phyloP scores from a whole-genome alignment of 2,888 invertebrate genomes.

The Zygogramma bicolorata region DNA sequence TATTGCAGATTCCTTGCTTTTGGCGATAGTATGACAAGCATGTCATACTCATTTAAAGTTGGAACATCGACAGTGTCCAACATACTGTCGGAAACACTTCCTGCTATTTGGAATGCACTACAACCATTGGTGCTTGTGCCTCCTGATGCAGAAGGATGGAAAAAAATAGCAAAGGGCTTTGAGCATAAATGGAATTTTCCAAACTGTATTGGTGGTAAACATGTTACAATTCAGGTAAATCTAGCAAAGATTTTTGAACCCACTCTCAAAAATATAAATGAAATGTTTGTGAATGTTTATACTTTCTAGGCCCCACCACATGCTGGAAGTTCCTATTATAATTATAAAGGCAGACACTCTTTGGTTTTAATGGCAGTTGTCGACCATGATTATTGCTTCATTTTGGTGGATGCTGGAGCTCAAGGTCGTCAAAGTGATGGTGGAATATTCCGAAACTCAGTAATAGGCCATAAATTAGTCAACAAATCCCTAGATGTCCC shows the following conservation, averaged over 20 bases:
- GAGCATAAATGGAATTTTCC: constrained; percentile 11
- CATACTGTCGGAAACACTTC: neutral
- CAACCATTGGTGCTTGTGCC: neutral
- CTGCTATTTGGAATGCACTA: too few species aligned
- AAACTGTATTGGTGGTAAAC: constrained; percentile 18
- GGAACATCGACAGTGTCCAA: neutral
- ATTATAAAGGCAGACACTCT: neutral
- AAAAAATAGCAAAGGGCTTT: constrained; percentile 14
- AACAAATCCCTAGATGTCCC: neutral
- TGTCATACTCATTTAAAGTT: neutral
- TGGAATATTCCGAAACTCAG: neutral
- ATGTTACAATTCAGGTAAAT: constrained; percentile 19
- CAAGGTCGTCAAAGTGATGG: neutral
- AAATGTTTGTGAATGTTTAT: constrained; percentile 3
- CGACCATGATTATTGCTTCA: neutral
- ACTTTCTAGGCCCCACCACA: constrained; percentile 22
- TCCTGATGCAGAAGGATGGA: constrained; percentile 16
- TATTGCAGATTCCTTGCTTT: neutral
- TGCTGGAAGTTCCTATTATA: constrained; percentile 15
- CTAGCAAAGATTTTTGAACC: neutral
- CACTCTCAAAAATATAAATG: neutral
- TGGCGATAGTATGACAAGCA: neutral
- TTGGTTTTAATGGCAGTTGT: neutral
- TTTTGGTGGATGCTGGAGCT: neutral
- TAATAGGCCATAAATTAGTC: neutral